Conservation (phyloP, 2,888 invertebrate species). For the Argyresthia goedartella region DNA sequence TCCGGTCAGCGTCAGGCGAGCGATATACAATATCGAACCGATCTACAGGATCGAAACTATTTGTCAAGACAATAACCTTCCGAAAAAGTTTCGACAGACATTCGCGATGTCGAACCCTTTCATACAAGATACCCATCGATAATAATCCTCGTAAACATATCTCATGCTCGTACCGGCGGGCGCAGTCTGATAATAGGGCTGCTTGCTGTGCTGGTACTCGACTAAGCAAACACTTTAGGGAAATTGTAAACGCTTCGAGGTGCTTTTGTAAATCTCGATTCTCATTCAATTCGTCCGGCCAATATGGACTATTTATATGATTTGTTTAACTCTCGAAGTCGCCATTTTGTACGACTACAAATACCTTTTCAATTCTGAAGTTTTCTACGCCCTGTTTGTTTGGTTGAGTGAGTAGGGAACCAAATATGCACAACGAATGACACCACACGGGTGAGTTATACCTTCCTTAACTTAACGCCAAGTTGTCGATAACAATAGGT, state of each 20-base stretch:
- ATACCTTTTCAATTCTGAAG: too few species aligned
- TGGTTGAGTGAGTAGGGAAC: too few species aligned
- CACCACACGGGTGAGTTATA: too few species aligned
- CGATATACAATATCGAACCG: slow-evolving; percentile 4
- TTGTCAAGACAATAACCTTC: slow-evolving; percentile 42
- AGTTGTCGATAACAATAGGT: not conserved
- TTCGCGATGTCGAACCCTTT: too few species aligned
- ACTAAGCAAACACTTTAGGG: slow-evolving; percentile 7
- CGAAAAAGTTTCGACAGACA: too few species aligned
- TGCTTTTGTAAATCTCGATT: slow-evolving; percentile 4
- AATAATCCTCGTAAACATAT: not conserved
- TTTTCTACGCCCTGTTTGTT: too few species aligned
- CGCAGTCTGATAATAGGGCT: slow-evolving; percentile 18
- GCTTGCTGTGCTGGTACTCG: slow-evolving; percentile 16
- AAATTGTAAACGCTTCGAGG: slow-evolving; percentile 4
- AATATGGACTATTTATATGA: slow-evolving; percentile 1
- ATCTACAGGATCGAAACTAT: slow-evolving; percentile 32
- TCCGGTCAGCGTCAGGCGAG: not conserved
- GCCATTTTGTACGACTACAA: too few species aligned
- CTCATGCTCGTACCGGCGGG: not conserved
- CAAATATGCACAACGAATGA: too few species aligned
- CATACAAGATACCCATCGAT: not conserved
- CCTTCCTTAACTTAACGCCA: too few species aligned
- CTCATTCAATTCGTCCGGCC: slow-evolving; percentile 4
- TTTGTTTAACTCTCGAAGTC: not conserved